These are phyloP conservation scores for Coelinius sp. DNA, from an alignment of 2,888 invertebrate species.

Conservation along the genomic window DNA sequence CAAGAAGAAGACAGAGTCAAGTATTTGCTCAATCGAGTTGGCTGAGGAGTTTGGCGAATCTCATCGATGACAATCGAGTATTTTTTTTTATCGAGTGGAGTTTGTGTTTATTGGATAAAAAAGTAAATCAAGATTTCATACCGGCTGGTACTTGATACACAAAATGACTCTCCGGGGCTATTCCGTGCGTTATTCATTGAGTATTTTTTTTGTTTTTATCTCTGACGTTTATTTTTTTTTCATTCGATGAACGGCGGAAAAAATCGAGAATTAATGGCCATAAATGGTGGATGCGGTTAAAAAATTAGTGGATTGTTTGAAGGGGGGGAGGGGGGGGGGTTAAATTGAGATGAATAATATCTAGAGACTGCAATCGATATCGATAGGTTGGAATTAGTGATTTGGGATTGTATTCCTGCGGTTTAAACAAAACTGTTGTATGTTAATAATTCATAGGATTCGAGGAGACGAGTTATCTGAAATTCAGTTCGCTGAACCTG, in stretches of 20 bases:
- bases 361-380: neutral
- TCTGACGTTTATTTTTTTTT: neutral
- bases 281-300: neutral
- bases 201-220: neutral
- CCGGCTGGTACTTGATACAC: neutral
- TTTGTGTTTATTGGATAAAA: neutral
- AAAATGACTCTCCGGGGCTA: neutral
- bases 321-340: too few relatives aligned
- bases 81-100: neutral
- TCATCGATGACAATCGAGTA: neutral
- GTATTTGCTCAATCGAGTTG: neutral
- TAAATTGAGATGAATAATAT: too few relatives aligned
- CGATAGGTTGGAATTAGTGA: neutral
- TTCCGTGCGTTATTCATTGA: neutral
- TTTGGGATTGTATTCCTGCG: neutral
- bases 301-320: too few relatives aligned
- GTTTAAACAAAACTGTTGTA: neutral
- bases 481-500: slow-evolving; percentile 5
- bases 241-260: neutral
- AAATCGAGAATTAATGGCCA: neutral
- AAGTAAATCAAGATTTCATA: neutral
- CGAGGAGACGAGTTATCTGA: neutral
- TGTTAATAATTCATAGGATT: slow-evolving; percentile 4
- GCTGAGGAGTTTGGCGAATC: neutral
- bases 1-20: neutral